Percentiles rank a stretch among this genome's conserved stretches.
Conservation (phyloP, 2,113 vertebrate genomes). For the Pseudorasbora parva region DNA sequence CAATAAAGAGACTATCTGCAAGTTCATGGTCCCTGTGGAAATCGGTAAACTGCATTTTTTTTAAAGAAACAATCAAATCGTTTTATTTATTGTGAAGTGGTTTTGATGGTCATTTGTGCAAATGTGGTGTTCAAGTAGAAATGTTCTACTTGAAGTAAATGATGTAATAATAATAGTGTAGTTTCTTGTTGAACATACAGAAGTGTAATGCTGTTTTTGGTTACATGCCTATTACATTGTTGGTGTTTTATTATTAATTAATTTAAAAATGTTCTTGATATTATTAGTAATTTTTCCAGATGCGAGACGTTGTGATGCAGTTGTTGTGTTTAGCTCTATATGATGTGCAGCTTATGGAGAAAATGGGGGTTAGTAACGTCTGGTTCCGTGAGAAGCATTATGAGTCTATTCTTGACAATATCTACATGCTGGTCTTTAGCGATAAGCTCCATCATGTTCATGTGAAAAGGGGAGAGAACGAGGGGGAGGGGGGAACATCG, state of each 20-base stretch:
- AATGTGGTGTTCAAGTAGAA: no score
- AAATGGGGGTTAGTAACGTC: background rate
- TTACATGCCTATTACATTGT: no score
- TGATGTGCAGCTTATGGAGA: background rate
- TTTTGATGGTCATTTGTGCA: background rate
- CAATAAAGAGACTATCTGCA: background rate
- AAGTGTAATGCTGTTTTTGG: no score
- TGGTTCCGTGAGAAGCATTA: constrained; percentile 17
- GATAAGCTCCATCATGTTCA: constrained; percentile 43
- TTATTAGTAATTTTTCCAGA: background rate
- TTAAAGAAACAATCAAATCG: no score
- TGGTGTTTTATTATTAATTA: no score
- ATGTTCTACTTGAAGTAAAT: no score
- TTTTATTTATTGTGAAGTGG: background rate
- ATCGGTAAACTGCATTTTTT: background rate
- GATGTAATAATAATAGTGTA: no score
- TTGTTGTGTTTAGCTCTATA: background rate
- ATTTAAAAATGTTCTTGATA: background rate
- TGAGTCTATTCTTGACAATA: constrained; percentile 37
- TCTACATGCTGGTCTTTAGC: constrained; percentile 38
- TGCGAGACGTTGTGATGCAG: background rate
- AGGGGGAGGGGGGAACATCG: constrained; percentile 9
- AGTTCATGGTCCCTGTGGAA: background rate
- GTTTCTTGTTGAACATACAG: no score
- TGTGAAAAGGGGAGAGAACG: constrained; percentile 20